Conservation (phyloP, 2,797 vertebrate genomes). For the Hylomyscus alleni region DNA sequence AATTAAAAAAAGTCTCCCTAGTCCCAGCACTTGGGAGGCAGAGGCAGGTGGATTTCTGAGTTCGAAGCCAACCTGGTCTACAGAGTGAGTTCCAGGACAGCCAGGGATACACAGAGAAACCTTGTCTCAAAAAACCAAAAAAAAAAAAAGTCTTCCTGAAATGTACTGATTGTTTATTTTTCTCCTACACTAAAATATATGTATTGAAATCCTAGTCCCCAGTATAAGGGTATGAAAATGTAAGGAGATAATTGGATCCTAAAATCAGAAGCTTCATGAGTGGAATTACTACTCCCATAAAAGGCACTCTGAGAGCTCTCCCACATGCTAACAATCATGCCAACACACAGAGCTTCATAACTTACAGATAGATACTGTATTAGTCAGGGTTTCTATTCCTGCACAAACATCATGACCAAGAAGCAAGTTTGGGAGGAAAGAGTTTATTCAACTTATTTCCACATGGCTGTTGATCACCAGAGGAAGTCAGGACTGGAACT, state of each 20-base stretch:
- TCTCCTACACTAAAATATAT: not conserved
- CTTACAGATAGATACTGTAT: accelerated
- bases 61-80: too few species aligned
- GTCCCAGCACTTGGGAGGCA: too few species aligned
- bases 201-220: not conserved
- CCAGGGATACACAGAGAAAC: too few species aligned
- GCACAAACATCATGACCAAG: too few species aligned
- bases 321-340: not conserved
- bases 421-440: too few species aligned
- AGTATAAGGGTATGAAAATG: not conserved
- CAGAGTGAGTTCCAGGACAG: too few species aligned
- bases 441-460: too few species aligned
- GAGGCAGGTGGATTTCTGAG: too few species aligned
- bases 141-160: not conserved
- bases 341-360: not conserved
- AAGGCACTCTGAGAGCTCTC: not conserved
- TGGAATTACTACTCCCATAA: not conserved
- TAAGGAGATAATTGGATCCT: not conserved
- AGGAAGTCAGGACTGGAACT: too few species aligned
- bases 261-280: not conserved
- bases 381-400: too few species aligned
- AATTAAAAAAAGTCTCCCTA: not conserved
- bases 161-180: not conserved
- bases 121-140: too few species aligned
- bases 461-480: too few species aligned